Percentiles rank a stretch among this genome's conserved stretches.
These are phyloP conservation scores for Nothoprocta perdicaria DNA, from an alignment of 2,113 vertebrate species.

Conservation along the genomic window DNA sequence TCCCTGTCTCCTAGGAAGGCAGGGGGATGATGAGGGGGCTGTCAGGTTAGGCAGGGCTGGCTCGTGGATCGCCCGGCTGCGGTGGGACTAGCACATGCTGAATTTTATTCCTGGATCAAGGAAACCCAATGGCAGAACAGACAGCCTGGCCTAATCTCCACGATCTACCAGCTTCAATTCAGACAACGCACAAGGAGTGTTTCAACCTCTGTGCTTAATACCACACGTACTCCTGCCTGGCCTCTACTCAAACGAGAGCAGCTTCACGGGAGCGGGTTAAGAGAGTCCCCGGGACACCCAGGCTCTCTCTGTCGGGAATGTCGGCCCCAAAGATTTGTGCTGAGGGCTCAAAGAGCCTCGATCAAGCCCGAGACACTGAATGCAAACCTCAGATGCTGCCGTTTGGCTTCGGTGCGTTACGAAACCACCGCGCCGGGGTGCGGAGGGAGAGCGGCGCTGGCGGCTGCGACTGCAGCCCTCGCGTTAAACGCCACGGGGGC, in stretches of 20 bases:
- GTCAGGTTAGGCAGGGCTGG: not conserved
- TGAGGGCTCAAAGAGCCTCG: not conserved
- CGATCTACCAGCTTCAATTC: not conserved
- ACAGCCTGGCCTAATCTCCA: not conserved
- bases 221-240: not conserved
- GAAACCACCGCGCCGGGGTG: not conserved
- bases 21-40: not conserved
- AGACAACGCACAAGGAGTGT: not conserved
- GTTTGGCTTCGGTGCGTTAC: not conserved
- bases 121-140: not conserved
- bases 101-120: not conserved
- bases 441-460: not conserved
- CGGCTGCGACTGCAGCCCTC: not conserved
- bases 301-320: not conserved
- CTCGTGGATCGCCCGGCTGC: not conserved
- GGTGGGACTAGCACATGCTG: not conserved
- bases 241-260: not conserved
- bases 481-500: not conserved
- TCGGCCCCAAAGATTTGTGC: not conserved
- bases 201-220: not conserved
- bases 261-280: not conserved
- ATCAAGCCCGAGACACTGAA: not conserved
- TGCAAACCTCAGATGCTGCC: not conserved
- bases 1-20: not conserved
- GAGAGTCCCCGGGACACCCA: accelerated